These are phyloP conservation scores for Vultur gryphus DNA, from an alignment of 2,797 vertebrate genomes.

Conservation along the genomic window DNA sequence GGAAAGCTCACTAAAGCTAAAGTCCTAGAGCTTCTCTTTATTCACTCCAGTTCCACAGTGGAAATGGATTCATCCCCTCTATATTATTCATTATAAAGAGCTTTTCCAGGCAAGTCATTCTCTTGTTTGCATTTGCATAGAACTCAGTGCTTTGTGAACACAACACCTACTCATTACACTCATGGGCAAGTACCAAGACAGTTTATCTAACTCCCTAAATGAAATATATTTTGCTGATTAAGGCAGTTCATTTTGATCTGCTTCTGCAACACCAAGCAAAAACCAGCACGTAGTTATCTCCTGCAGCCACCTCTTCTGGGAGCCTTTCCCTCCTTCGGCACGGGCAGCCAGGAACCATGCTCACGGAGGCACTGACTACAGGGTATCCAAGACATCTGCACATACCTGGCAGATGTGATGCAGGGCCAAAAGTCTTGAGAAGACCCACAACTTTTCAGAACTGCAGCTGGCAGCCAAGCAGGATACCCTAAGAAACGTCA, in stretches of 20 bases:
- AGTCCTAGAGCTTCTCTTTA: not conserved
- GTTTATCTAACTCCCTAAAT: not conserved
- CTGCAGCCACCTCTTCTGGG: not conserved
- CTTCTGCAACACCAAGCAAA: not conserved
- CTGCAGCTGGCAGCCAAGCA: not conserved
- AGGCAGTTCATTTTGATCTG: not conserved
- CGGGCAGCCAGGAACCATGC: not conserved
- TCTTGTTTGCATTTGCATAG: not conserved
- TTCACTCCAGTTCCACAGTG: not conserved
- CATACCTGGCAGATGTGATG: not conserved
- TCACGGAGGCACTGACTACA: not conserved
- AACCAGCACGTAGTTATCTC: not conserved
- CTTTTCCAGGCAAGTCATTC: not conserved
- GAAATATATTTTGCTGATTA: not conserved
- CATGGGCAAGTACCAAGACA: not conserved
- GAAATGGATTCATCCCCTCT: not conserved
- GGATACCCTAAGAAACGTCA: not conserved
- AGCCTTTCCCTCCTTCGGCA: not conserved
- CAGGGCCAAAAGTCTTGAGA: not conserved
- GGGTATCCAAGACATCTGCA: not conserved
- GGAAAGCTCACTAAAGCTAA: not conserved
- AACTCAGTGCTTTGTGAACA: not conserved
- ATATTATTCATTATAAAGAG: not conserved
- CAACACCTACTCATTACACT: not conserved
- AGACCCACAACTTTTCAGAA: not conserved